phyloP scores from a whole-genome alignment of 2,113 vertebrate genomes.

The Panthera uncia region DNA sequence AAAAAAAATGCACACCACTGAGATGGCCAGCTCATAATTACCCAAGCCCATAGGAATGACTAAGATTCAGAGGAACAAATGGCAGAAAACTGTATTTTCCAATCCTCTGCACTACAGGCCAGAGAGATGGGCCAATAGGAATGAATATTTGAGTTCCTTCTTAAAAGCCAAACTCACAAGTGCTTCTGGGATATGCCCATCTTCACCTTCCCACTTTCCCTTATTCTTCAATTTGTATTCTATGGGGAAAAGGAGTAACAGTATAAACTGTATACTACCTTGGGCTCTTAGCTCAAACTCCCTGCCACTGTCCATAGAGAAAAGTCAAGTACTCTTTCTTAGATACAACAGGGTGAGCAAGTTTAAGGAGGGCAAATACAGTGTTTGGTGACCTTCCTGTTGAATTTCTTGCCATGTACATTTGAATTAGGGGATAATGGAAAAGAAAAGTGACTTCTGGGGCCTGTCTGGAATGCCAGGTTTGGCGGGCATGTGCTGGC shows the following conservation, averaged over 20 bases:
- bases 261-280: not conserved
- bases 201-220: not conserved
- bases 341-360: not conserved
- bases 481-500: not conserved
- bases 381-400: not conserved
- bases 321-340: not conserved
- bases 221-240: not conserved
- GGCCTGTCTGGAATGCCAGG: not conserved
- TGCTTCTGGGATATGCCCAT: not conserved
- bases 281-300: not conserved
- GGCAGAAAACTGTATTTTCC: not conserved
- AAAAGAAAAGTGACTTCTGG: not conserved
- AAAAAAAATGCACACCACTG: not conserved
- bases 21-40: not conserved
- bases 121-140: not conserved
- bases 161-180: not conserved
- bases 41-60: not conserved
- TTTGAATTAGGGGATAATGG: not conserved
- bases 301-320: not conserved
- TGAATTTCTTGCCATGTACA: not conserved
- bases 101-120: not conserved
- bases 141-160: not conserved
- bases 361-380: not conserved
- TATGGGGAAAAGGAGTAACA: not conserved
- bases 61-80: not conserved